Evolutionary conservation across 2,797 vertebrate genomes (phyloP).

Genomic region (Lepus townsendii): DNA sequence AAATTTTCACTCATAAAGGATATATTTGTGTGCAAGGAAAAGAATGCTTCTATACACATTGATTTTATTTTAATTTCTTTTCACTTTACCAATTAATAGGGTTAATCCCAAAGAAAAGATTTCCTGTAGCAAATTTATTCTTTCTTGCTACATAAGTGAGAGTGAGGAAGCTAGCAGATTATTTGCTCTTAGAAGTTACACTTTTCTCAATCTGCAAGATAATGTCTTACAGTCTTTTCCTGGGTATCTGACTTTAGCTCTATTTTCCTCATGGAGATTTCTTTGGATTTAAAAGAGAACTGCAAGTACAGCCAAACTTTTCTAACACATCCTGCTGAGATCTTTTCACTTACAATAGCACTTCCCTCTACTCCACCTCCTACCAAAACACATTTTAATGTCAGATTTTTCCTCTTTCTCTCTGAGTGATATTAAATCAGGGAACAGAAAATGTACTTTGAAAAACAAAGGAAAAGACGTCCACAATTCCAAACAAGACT

Average conservation of each 20-base stretch:
- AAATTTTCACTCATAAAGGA: neutral
- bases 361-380: neutral
- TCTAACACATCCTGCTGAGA: conserved; percentile 47
- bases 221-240: conserved; percentile 21
- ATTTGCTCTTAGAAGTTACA: conserved; percentile 12
- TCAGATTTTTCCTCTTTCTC: conserved; percentile 39
- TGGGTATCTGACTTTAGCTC: neutral
- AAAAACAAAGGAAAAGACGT: neutral
- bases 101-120: neutral
- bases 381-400: conserved; percentile 55
- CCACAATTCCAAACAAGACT: neutral
- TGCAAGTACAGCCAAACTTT: conserved; percentile 20
- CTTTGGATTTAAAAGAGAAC: conserved; percentile 67
- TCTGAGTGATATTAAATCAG: conserved; percentile 13
- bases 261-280: conserved; percentile 23
- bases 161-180: neutral
- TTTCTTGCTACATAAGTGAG: neutral
- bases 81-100: neutral
- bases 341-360: conserved; percentile 33
- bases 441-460: conserved; percentile 11
- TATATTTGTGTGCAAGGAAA: neutral
- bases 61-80: neutral
- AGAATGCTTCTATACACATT: neutral
- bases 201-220: neutral
- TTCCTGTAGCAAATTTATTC: neutral